phyloP scores from a whole-genome alignment of 2,888 invertebrate species.

The Timandra comae region DNA sequence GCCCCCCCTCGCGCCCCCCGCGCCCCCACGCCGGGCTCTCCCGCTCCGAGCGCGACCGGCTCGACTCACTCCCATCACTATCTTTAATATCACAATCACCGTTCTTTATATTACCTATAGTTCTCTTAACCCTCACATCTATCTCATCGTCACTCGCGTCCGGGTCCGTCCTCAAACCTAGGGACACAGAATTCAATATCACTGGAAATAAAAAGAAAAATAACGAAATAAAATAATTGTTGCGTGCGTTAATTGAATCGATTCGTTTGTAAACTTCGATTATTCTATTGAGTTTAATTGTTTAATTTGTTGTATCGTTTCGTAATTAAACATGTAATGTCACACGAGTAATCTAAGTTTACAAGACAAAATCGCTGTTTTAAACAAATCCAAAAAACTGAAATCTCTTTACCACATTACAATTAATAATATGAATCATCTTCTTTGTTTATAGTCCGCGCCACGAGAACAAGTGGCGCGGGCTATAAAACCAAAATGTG shows the following conservation, averaged over 20 bases:
- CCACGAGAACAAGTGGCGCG: too few species aligned
- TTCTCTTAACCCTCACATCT: conserved; percentile 69
- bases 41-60: conserved; percentile 52
- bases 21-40: conserved; percentile 51
- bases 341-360: too few species aligned
- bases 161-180: conserved; percentile 73
- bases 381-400: too few species aligned
- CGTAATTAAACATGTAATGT: too few species aligned
- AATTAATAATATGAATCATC: too few species aligned
- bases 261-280: conserved; percentile 17
- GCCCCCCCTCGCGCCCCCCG: conserved; percentile 48
- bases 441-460: too few species aligned
- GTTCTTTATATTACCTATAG: conserved; percentile 71
- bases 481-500: too few species aligned
- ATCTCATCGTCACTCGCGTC: conserved; percentile 72
- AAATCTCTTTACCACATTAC: too few species aligned
- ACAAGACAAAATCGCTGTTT: too few species aligned
- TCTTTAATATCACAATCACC: conserved; percentile 70
- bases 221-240: conserved; percentile 10
- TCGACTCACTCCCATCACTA: conserved; percentile 63
- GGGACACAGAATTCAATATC: conserved; percentile 74
- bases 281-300: conserved; percentile 10
- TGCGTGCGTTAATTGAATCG: not conserved
- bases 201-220: conserved; percentile 63
- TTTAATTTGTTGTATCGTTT: conserved; percentile 5